Evolutionary conservation across 2,888 invertebrate species (phyloP), one percentile per base, ranked within the genome.

Genomic region (Synanthedon myopaeformis): DNA sequence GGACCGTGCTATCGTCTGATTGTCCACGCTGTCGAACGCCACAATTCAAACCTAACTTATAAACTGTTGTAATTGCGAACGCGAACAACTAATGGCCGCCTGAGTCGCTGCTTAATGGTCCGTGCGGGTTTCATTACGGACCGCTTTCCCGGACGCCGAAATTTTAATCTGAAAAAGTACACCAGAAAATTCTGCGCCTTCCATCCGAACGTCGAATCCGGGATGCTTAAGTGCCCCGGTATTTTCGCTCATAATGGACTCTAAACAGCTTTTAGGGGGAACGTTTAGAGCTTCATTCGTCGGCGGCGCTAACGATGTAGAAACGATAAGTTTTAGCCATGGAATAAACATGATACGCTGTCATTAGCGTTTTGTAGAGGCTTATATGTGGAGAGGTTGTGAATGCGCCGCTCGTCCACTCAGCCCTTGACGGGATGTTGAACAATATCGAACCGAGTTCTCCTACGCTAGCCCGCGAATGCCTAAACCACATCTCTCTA

Each of bases 41-140:
- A n/a, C 50, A 61, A 62, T 35, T 35, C 70, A 67, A 61, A 64
- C 72, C 76, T 77, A 74, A 75, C 72, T 78, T 76, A 74, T 68
- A 59, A 64, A 66, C 69, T 65, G 75, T 61, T 75, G 77, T 79
- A 79, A 79, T 79, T 78, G 76, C 76, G 63, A 67, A 72, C 74
- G 73, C 63, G 77, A 73, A 72, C 78, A 73, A 75, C 69, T 79
- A 80, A 80, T 75, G 79, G 76, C 64, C 61, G 64, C 59, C 66
- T 70, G 66, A 59, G 60, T 69, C 69, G 64, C 64, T 66, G 72
- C 62, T 65, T 79, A 81, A 82, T 82, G 81, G 77, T 58, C 74
- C 80, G 75, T 70, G 63, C 72, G 62, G 66, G 74, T 78, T 79
- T 78, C 79, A 82, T 82, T 79, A 76, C 74, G 61, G 64, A 66